phyloP scores from a whole-genome alignment of 1,140 invertebrate species.

The Danaus plexippus region DNA sequence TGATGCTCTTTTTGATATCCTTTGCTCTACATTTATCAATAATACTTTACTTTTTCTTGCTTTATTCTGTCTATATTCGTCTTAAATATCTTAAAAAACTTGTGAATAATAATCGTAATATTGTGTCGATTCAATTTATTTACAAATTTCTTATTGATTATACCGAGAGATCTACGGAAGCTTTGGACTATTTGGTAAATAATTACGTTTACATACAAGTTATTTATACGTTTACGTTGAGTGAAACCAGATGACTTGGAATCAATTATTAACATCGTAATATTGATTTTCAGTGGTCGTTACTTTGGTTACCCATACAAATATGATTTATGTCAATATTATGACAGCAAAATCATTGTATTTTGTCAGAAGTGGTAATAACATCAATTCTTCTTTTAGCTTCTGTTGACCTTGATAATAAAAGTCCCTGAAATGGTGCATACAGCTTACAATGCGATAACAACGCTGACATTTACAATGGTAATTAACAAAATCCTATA shows the following conservation, averaged over 20 bases:
- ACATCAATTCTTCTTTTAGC: not conserved
- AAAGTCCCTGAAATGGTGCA: conserved; percentile 7
- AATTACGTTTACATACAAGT: not conserved
- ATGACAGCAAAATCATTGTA: too few relatives aligned
- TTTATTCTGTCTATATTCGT: conserved; percentile 2
- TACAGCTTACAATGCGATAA: conserved; percentile 1
- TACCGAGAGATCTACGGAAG: conserved; percentile 1
- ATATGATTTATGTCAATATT: too few relatives aligned
- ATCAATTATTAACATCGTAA: too few relatives aligned
- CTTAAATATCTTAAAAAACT: not conserved
- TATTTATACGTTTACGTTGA: too few relatives aligned
- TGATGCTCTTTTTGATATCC: not conserved
- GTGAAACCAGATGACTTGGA: too few relatives aligned
- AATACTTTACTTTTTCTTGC: conserved; percentile 5
- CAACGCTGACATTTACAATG: conserved; percentile 5
- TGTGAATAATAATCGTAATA: not conserved
- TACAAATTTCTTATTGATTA: conserved; percentile 3
- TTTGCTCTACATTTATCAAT: conserved; percentile 5
- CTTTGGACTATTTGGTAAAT: conserved; percentile 5
- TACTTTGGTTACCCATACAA: too few relatives aligned
- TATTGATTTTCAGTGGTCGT: too few relatives aligned
- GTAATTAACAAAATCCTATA: not conserved
- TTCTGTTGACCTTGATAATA: conserved; percentile 4
- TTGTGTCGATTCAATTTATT: conserved; percentile 1
- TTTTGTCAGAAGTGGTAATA: too few relatives aligned